Base-by-base conservation (phyloP, 1,140 invertebrate genomes). In the Lutraria rhynchaena region DNA sequence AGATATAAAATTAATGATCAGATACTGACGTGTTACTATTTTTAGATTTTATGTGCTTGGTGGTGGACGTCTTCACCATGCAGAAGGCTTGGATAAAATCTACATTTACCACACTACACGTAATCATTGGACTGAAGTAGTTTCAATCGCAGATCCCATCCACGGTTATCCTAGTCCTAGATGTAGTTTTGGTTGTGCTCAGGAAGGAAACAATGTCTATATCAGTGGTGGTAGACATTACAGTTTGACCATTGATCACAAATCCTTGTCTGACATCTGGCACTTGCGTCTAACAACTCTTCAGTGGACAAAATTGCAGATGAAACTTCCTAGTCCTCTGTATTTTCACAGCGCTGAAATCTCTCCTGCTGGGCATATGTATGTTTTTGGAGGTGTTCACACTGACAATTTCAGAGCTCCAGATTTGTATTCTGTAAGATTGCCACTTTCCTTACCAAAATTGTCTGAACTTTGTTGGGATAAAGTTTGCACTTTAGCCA, bases 311-410 rank as follows among this genome's bases (percentile, higher is more conserved):
- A 75, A 77, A 58, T 57, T 86, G 1, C 22, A 33, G 15, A 61
- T 81, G 27, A 55, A 33, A 9, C 65, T 86, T 17, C 83, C 85
- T 3, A 65, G 82, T 11, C 70, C 78, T 2, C 19, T 86, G 58
- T 86, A 84, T 35, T 86, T 84, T 22, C 85, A 86, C 49, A 67
- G 78, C 29, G 77, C 65, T 0, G 57, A 44, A 15, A 51, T 83
- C 15, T 86, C 85, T 3, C 85, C 85, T 44, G 60, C 85, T 7
- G 71, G 80, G 5, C 71, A 82, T 41, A 74, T 86, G 81, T 86
- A 82, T 46, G 27, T 86, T n/a, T 86, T 82, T 60, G 85, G 85
- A 22, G 85, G 85, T 7, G 83, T 86, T 15, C 60, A 58, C 35
- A 51, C 17, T 1, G 60, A 78, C 63, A 75, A 71, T 1, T 63